A percentile compares a stretch with the other conserved stretches of the same genome.
phyloP scores from a whole-genome alignment of 2,888 invertebrate species.

The Ethmia dodecea region DNA sequence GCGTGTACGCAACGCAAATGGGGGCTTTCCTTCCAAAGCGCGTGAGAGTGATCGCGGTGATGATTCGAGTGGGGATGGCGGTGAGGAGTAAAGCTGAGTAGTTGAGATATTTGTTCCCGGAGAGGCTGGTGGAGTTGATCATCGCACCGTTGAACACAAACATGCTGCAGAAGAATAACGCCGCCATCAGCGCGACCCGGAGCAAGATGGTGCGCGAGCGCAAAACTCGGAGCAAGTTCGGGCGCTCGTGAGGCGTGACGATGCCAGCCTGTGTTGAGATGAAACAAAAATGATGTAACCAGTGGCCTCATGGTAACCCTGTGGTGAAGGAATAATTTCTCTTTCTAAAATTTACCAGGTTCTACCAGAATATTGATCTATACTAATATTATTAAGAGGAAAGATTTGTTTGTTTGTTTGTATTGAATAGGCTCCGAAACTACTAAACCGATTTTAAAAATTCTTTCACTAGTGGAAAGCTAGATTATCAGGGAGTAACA shows the following conservation, averaged over 20 bases:
- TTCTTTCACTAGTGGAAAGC: too few species aligned
- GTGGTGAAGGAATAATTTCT: too few species aligned
- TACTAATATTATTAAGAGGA: too few species aligned
- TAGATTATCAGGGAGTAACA: too few species aligned
- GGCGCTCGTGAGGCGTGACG: conserved; percentile 18
- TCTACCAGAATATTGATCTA: too few species aligned
- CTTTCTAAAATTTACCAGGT: too few species aligned
- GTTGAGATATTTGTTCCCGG: conserved; percentile 86
- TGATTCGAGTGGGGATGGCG: conserved; percentile 79
- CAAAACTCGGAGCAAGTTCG: conserved; percentile 38
- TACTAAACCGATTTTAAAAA: too few species aligned
- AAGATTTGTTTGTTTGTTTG: too few species aligned
- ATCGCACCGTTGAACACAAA: conserved; percentile 88
- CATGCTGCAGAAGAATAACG: conserved; percentile 84
- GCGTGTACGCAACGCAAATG: conserved; percentile 54
- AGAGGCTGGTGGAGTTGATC: conserved; percentile 84
- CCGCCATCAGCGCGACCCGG: conserved; percentile 54
- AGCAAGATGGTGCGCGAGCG: conserved; percentile 49
- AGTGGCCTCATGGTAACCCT: too few species aligned
- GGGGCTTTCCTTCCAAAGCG: conserved; percentile 75
- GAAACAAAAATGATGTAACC: too few species aligned
- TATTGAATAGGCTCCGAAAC: too few species aligned
- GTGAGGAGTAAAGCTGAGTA: conserved; percentile 81
- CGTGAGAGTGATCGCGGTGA: conserved; percentile 77
- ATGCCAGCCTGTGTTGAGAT: conserved; percentile 36